Base-by-base conservation (phyloP, 1,140 invertebrate species). In the Drosophila carrolli region DNA sequence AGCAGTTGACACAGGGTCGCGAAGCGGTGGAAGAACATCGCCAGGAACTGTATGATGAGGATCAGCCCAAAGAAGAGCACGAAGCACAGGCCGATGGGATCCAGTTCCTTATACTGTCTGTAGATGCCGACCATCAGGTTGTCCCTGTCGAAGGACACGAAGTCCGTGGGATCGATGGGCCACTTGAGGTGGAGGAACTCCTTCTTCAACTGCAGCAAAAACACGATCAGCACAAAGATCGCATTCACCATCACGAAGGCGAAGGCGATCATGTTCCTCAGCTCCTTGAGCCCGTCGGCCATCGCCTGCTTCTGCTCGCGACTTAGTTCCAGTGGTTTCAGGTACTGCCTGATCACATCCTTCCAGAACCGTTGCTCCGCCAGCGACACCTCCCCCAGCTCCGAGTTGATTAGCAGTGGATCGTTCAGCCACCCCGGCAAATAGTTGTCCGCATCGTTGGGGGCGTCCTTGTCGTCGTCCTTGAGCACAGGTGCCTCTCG, bases 201-300 rank as follows among this genome's bases (percentile, higher is more conserved):
- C 91, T 96, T 96, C 74, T 97, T 95, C 46, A 96, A 91, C 93
- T 97, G 97, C 71, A 98, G 94, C 43, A 97, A 93, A 71, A 97
- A 96, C 0, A 97, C 94, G 46, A 96, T 94, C 16, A 97, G 92
- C 23, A 97, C 96, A 92, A 97, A 98, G 2, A 98, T 93, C 7
- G 95, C 94, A 91, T 98, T 98, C 3, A 97, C 92, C 95, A 97
- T 97, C 51, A 96, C 95, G 91, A 97, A 97, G 44, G 95, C 95
- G 78, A 97, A 96, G 1, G 96, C 94, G 60, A 94, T 94, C 77
- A 96, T 95, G 88, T 97, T 95, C 11, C 96, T 93, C 14, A 97
- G 92, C 37, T 95, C 94, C 56, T 94, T 94, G 32, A 97, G 92
- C 23, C 95, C 94, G 44, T 93, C 91, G 1, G 93, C 93, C 68